Conservation (phyloP, 2,888 invertebrate genomes). For the Sialis lutaria region DNA sequence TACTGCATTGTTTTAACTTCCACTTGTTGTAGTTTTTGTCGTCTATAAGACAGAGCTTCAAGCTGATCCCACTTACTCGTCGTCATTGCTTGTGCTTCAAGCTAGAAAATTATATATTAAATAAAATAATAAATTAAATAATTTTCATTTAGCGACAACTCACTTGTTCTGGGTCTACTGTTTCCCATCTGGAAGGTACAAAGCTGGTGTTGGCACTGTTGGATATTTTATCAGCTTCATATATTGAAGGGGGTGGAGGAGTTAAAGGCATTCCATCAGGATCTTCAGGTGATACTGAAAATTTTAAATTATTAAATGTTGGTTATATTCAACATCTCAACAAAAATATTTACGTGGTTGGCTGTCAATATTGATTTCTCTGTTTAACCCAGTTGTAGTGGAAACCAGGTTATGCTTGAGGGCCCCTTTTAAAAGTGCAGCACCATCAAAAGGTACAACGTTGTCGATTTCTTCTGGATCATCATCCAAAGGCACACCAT, state of each 20-base stretch:
- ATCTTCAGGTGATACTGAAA: conserved; percentile 46
- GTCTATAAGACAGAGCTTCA: conserved; percentile 39
- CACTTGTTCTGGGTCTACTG: conserved; percentile 72
- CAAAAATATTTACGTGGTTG: conserved; percentile 23
- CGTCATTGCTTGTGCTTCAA: conserved; percentile 67
- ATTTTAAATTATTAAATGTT: conserved; percentile 4
- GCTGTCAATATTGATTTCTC: conserved; percentile 49
- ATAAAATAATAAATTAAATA: background rate
- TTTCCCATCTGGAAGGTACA: conserved; percentile 92
- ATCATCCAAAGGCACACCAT: conserved; percentile 44
- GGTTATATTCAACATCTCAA: conserved; percentile 6
- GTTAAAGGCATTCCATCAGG: conserved; percentile 53
- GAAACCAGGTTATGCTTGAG: conserved; percentile 26
- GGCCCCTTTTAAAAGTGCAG: conserved; percentile 57
- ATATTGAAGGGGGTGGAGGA: conserved; percentile 2
- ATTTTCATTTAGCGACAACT: background rate
- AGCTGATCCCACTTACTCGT: conserved; percentile 78
- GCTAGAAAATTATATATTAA: conserved; percentile 14
- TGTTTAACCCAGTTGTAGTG: conserved; percentile 14
- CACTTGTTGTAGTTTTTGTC: conserved; percentile 70
- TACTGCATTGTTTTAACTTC: conserved; percentile 91
- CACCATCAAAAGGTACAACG: conserved; percentile 58
- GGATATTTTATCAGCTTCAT: conserved; percentile 17
- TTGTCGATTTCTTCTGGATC: conserved; percentile 32
- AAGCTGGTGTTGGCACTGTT: conserved; percentile 37